These are phyloP conservation scores for Gonioctena quinquepunctata DNA, from an alignment of 1,140 invertebrate species.

Conservation along the genomic window DNA sequence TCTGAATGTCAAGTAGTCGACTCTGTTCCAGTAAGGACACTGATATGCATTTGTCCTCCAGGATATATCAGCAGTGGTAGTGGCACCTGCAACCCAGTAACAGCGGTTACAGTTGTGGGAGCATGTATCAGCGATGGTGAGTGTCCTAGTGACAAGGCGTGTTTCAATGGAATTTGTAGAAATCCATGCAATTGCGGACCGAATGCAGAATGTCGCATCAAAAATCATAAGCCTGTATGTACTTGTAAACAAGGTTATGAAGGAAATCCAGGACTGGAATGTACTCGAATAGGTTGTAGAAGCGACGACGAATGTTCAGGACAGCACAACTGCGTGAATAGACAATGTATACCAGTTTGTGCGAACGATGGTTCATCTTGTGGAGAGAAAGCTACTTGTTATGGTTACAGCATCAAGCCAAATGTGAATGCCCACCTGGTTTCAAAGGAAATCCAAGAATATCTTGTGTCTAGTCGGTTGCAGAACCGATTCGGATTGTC, in stretches of 20 bases:
- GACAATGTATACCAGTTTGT: conserved; percentile 79
- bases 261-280: conserved; percentile 78
- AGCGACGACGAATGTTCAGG: conserved; percentile 75
- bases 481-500: conserved; percentile 74
- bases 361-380: conserved; percentile 60
- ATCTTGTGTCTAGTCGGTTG: conserved; percentile 77
- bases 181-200: conserved; percentile 81
- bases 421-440: conserved; percentile 80
- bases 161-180: conserved; percentile 76
- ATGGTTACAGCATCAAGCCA: conserved; percentile 77
- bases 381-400: conserved; percentile 66
- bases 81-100: conserved; percentile 74
- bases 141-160: conserved; percentile 75
- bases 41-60: conserved; percentile 85
- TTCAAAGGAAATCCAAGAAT: conserved; percentile 79
- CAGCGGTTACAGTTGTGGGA: conserved; percentile 65
- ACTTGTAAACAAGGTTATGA: conserved; percentile 79
- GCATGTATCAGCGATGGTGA: conserved; percentile 77
- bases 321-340: conserved; percentile 75
- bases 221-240: conserved; percentile 82
- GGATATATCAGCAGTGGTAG: conserved; percentile 85
- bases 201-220: conserved; percentile 78
- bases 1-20: conserved; percentile 80
- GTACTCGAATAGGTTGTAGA: conserved; percentile 72
- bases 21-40: conserved; percentile 80